Evolutionary conservation across 2,797 vertebrate species (phyloP).

Genomic region (Leucoraja ocellata): DNA sequence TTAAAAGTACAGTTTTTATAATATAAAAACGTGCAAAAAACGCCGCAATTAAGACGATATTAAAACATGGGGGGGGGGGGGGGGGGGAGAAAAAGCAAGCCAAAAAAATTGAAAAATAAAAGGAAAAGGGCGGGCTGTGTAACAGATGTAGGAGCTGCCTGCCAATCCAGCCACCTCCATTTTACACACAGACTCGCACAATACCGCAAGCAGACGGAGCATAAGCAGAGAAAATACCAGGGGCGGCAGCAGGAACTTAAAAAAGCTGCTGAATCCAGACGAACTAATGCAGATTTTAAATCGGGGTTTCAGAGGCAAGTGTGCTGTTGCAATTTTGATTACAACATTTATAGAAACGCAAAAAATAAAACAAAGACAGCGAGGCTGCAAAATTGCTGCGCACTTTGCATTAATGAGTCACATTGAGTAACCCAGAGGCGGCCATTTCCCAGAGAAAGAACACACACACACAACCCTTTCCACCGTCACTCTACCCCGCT

Average conservation of each 20-base stretch:
- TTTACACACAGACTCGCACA: not conserved
- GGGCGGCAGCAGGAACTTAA: not conserved
- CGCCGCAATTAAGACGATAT: not conserved
- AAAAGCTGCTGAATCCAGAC: too few species aligned
- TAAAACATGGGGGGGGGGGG: not conserved
- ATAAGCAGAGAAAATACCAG: not conserved
- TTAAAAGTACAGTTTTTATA: not conserved
- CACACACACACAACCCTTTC: not conserved
- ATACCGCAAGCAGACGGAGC: slow-evolving; percentile 18
- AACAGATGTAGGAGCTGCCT: slow-evolving; percentile 2
- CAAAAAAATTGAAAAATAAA: not conserved
- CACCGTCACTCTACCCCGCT: too few species aligned
- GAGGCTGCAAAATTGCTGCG: not conserved
- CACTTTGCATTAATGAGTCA: slow-evolving; percentile 8
- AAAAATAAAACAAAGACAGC: too few species aligned
- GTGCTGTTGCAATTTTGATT: not conserved
- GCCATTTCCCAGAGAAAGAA: slow-evolving; percentile 10
- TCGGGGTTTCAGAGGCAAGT: not conserved
- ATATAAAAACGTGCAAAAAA: not conserved
- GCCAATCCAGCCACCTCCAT: not conserved
- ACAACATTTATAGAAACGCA: not conserved
- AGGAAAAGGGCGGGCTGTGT: not conserved
- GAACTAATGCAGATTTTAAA: too few species aligned
- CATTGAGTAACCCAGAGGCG: not conserved
- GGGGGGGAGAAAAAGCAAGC: not conserved